Base-by-base conservation (phyloP, 2,797 vertebrate species). In the Leptoclinus maculatus region DNA sequence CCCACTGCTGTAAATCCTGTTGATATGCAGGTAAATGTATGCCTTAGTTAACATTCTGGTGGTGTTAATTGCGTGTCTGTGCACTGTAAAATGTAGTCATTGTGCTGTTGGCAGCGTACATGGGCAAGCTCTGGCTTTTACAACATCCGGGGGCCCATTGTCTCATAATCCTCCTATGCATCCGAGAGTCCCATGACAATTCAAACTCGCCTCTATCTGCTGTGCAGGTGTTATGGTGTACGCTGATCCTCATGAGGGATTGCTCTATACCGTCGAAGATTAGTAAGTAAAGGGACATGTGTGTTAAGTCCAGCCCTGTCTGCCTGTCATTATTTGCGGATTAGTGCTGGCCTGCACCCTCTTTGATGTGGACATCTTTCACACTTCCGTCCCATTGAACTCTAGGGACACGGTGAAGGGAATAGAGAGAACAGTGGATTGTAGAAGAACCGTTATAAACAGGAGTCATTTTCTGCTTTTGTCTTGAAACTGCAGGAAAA, bases 321-420 rank as follows among this genome's bases (percentile, higher is more conserved):
- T 89, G 88, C 77, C 84, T 86, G 84, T 90, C 91, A 93, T 94
- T 94, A 94, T 92, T 92, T 94, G 86, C 23, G 85, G 90, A 93
- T 94, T 93, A 93, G 90, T 90, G 87, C 88, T 90, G 90, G 83
- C 85, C 87, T 82, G 88, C 83, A 90, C 83, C 71, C 80, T 71
- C 91, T 92, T 91, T 91, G 82, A 92, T 85, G 86, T 86, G 87
- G 79, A 88, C 87, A 90, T 92, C 86, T 86, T 91, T 90, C 76
- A 91, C 77, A 90, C 85, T 92, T 94, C 75, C 71, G 68, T 88
- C 72, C 82, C 73, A 78, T 77, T 80, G 72, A 89, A 80, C 71
- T 84, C 66, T 45, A 45, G 78, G 72, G 89, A 89, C 47, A 54
- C 80, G 43, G 74, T 87, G 78, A 87, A 63, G 71, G 71, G 63